Evolutionary conservation across 2,888 invertebrate genomes (phyloP).

Genomic region (Leptinotarsa juncta): DNA sequence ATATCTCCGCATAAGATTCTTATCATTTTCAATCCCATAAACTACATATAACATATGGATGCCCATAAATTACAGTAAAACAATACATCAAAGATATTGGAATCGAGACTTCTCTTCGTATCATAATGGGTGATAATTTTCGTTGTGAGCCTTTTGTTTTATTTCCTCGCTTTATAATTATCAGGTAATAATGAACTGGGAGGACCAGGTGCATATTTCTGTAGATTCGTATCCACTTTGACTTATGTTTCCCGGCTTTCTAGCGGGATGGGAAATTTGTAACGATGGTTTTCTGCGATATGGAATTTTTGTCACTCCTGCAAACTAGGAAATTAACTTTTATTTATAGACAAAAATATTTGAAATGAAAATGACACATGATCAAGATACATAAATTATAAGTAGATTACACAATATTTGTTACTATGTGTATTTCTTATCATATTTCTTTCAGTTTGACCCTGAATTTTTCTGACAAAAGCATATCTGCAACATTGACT

Average conservation of each 20-base stretch:
- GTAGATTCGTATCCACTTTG: slow-evolving; percentile 16
- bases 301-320: no score
- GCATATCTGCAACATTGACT: no score
- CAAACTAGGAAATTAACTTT: no score
- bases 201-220: slow-evolving; percentile 29
- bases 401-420: no score
- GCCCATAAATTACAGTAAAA: slow-evolving; percentile 31
- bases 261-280: not conserved
- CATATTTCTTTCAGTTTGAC: no score
- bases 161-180: slow-evolving; percentile 48
- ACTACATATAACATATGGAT: slow-evolving; percentile 35
- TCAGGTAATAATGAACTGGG: slow-evolving; percentile 43
- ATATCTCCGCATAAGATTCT: slow-evolving; percentile 35
- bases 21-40: slow-evolving; percentile 41
- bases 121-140: slow-evolving; percentile 36
- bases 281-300: not conserved
- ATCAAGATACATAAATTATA: no score
- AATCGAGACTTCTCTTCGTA: slow-evolving; percentile 31
- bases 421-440: no score
- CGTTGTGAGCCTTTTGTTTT: slow-evolving; percentile 55
- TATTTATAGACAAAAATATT: no score
- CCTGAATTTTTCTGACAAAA: no score
- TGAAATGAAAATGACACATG: no score
- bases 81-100: slow-evolving; percentile 41
- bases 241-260: slow-evolving; percentile 1